Percentiles rank a stretch among this genome's conserved stretches.
phyloP scores from a whole-genome alignment of 2,888 invertebrate species.

The Scaptomyza tumidula region DNA sequence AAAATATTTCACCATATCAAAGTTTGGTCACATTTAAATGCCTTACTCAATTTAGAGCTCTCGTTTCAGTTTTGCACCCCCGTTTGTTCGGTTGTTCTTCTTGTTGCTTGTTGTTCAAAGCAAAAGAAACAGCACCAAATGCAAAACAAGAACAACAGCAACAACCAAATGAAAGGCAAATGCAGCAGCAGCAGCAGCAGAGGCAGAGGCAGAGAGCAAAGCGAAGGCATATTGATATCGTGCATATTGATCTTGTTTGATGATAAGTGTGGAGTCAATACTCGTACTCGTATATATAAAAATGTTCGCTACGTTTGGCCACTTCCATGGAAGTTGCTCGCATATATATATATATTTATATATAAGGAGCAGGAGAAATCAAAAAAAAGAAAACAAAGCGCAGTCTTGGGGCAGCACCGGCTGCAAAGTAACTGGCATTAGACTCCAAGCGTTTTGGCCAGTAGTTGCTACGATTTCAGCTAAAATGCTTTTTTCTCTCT shows the following conservation, averaged over 20 bases:
- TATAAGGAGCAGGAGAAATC: slow-evolving; percentile 26
- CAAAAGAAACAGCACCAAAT: slow-evolving; percentile 51
- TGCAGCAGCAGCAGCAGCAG: too few species aligned
- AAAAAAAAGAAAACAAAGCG: slow-evolving; percentile 37
- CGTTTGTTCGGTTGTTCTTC: slow-evolving; percentile 30
- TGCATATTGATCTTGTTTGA: slow-evolving; percentile 84
- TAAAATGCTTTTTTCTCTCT: slow-evolving; percentile 37
- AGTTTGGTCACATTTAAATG: slow-evolving; percentile 33
- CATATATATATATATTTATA: slow-evolving; percentile 44
- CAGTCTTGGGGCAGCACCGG: slow-evolving; percentile 30
- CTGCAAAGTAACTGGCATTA: slow-evolving; percentile 55
- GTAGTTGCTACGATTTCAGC: slow-evolving; percentile 56
- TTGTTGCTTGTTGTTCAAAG: slow-evolving; percentile 42
- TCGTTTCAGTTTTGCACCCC: slow-evolving; percentile 24
- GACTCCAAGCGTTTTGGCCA: slow-evolving; percentile 58
- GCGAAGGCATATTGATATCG: slow-evolving; percentile 83
- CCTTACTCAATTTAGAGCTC: slow-evolving; percentile 20
- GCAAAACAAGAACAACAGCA: not conserved
- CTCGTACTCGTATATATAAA: slow-evolving; percentile 59
- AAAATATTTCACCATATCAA: slow-evolving; percentile 16
- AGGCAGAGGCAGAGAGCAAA: slow-evolving; percentile 8
- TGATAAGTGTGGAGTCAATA: slow-evolving; percentile 80
- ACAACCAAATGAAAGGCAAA: not conserved
- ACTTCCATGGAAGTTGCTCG: slow-evolving; percentile 83
- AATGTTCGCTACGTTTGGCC: slow-evolving; percentile 76